phyloP scores from a whole-genome alignment of 2,113 vertebrate species.

The Odobenus rosmarus region DNA sequence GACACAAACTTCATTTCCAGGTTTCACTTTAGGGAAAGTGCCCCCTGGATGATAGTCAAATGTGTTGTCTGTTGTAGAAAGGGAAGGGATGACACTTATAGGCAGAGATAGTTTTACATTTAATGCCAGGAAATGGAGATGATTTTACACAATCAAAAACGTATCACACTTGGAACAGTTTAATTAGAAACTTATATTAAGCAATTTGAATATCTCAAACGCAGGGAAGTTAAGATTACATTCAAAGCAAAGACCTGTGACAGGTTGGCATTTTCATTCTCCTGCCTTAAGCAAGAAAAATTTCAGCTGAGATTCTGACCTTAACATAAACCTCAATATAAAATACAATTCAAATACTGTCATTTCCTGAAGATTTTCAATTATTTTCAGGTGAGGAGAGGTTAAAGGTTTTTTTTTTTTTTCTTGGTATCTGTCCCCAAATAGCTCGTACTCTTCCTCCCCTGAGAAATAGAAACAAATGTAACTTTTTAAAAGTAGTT shows the following conservation, averaged over 20 bases:
- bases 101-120: neutral
- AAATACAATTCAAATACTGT: constrained; percentile 82
- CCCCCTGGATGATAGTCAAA: neutral
- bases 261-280: constrained; percentile 65
- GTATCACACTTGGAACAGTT: neutral
- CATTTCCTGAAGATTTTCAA: constrained; percentile 82
- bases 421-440: constrained; percentile 38
- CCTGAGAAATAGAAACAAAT: constrained; percentile 25
- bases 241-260: constrained; percentile 13
- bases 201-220: neutral
- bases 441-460: constrained; percentile 55
- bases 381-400: constrained; percentile 77
- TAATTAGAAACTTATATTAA: constrained; percentile 33
- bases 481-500: neutral
- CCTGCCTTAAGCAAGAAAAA: constrained; percentile 66
- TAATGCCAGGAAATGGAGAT: neutral
- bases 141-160: constrained; percentile 6
- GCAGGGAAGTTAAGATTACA: neutral
- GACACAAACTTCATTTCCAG: neutral
- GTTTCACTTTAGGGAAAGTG: neutral
- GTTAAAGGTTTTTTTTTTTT: constrained; percentile 68
- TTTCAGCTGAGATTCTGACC: constrained; percentile 72
- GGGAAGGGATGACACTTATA: neutral
- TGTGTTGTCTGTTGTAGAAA: neutral
- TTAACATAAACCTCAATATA: constrained; percentile 76